Percentiles rank a stretch among this genome's conserved stretches.
Evolutionary conservation across 1,140 invertebrate genomes (phyloP).

Genomic region (Belonocnema kinseyi): DNA sequence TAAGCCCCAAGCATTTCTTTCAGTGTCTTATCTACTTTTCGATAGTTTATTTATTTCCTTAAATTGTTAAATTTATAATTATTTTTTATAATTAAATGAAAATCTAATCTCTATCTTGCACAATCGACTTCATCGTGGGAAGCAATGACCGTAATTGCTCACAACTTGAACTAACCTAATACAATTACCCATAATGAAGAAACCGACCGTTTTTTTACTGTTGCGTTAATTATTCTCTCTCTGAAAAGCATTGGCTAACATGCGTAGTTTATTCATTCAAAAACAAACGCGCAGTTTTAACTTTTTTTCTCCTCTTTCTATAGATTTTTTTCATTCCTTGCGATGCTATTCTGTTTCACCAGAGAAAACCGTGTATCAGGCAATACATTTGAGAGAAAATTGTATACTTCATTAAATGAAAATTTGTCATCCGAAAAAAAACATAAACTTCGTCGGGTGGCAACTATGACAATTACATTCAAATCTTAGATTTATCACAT

Average conservation of each 20-base stretch:
- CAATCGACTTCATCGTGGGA: neutral
- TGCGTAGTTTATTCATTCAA: slow-evolving; percentile 15
- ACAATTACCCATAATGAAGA: slow-evolving; percentile 27
- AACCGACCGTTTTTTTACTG: slow-evolving; percentile 1
- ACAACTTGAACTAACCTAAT: slow-evolving; percentile 14
- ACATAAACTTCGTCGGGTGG: neutral
- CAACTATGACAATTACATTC: slow-evolving; percentile 5
- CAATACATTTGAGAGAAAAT: slow-evolving; percentile 11
- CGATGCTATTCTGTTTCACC: slow-evolving; percentile 12
- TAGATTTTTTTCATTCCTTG: neutral
- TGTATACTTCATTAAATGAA: neutral
- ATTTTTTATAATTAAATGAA: neutral
- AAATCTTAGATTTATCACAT: slow-evolving; percentile 8
- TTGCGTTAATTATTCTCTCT: slow-evolving; percentile 18
- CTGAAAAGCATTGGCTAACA: slow-evolving; percentile 17
- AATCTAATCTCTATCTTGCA: neutral
- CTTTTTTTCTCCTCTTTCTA: neutral
- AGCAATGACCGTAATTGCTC: slow-evolving; percentile 6
- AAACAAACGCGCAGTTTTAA: slow-evolving; percentile 2
- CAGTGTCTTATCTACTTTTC: too few relatives aligned
- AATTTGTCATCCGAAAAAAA: slow-evolving; percentile 10
- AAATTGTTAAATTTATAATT: too few relatives aligned
- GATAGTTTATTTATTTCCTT: too few relatives aligned
- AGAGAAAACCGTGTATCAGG: neutral
- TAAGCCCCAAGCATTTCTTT: too few relatives aligned